Base-by-base conservation (phyloP, 2,888 invertebrate species). In the Oscheius onirici region DNA sequence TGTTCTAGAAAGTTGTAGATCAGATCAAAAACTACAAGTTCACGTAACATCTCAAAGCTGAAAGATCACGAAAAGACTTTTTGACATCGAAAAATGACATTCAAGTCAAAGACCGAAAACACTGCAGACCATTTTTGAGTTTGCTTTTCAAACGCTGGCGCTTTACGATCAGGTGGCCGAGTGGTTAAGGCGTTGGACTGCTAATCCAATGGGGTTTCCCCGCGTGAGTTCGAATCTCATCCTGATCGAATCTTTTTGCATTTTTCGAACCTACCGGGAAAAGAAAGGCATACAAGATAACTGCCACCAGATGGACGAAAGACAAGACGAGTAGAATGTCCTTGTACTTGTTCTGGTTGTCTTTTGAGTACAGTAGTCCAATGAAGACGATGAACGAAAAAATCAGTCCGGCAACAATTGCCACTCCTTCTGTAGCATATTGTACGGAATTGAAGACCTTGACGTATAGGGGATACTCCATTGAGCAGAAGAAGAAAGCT, bases 131-230 rank as follows among this genome's bases (percentile, higher is more conserved):
- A 3, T 8, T 34, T 34, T 34, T 34, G 34, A 34, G 8, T 34
- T 34, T 8, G 3, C 34, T 8, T 34, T 34, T 8, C 34, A 34
- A 34, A 34, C 3, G 3, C 34, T 3, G 8, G 3, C 34, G 34
- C 34, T 34, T 3, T 8, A 8, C 8, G 80, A 80, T 81, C 82
- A 83, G 82, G 84, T 86, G 86, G 86, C 86, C 86, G 86, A 86
- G 86, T 86, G 86, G 86, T 86, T 86, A 86, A 86, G 86, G 86
- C 86, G 86, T 82, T 85, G 86, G 86, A 86, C 86, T 86, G 86
- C 86, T 86, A 86, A 86, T 86, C 86, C 86, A 85, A 83, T 86
- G 86, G 84, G 86, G 79, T 84, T 82, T 84, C 79, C 84, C 84
- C 83, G 84, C 84, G 84, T 83, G 83, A 84, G 84, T 84, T 84